Conservation (phyloP, 2,888 invertebrate species). For the Drosophila diplacantha region DNA sequence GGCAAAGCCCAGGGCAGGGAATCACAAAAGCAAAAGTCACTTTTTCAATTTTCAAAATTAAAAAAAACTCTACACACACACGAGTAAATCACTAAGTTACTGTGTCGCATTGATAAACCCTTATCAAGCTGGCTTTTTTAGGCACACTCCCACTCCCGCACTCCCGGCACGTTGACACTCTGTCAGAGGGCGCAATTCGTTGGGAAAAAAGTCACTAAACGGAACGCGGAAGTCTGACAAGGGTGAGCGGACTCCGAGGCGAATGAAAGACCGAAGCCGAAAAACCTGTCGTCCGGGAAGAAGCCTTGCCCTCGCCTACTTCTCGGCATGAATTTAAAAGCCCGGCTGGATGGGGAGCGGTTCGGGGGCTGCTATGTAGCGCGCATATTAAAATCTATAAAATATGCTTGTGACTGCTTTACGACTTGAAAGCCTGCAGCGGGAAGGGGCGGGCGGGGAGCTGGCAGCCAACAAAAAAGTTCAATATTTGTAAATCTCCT, state of each 20-base stretch:
- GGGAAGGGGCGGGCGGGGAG: slow-evolving; percentile 38
- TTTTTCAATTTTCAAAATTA: slow-evolving; percentile 74
- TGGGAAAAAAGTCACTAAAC: slow-evolving; percentile 62
- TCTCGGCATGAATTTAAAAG: slow-evolving; percentile 65
- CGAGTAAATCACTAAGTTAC: slow-evolving; percentile 73
- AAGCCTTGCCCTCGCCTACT: slow-evolving; percentile 67
- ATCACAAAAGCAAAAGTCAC: slow-evolving; percentile 73
- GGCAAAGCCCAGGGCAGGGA: slow-evolving; percentile 29
- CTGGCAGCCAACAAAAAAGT: slow-evolving; percentile 56
- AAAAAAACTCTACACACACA: slow-evolving; percentile 61
- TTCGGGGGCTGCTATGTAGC: slow-evolving; percentile 55
- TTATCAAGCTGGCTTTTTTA: slow-evolving; percentile 65
- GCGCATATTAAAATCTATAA: slow-evolving; percentile 74
- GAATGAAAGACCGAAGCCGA: slow-evolving; percentile 22
- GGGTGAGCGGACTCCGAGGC: slow-evolving; percentile 48
- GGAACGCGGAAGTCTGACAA: slow-evolving; percentile 61
- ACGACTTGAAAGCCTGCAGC: slow-evolving; percentile 67
- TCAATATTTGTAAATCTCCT: slow-evolving; percentile 74
- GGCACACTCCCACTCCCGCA: slow-evolving; percentile 14
- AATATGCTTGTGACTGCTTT: slow-evolving; percentile 69
- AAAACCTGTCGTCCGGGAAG: slow-evolving; percentile 43
- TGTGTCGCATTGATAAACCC: slow-evolving; percentile 73
- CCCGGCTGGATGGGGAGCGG: slow-evolving; percentile 31
- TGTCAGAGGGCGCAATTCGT: slow-evolving; percentile 56
- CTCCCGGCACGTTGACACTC: slow-evolving; percentile 65